Evolutionary conservation across 2,113 vertebrate genomes (phyloP).

Genomic region (Poecile atricapillus): DNA sequence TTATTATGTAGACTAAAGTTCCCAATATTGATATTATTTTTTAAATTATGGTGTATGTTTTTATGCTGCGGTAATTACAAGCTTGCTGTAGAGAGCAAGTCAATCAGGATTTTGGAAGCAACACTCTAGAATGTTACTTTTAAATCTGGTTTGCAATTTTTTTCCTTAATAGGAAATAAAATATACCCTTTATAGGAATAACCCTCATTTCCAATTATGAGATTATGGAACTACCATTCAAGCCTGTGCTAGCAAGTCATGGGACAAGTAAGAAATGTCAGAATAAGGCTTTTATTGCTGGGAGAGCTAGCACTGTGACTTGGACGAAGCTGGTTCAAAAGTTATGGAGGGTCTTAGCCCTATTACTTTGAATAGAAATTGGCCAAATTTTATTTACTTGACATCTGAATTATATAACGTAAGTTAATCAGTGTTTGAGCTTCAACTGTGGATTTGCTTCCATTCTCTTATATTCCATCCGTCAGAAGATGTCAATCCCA

Average conservation of each 20-base stretch:
- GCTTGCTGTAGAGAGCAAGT: not conserved
- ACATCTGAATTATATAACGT: not conserved
- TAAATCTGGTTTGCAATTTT: not conserved
- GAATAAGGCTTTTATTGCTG: not conserved
- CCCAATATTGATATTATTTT: not conserved
- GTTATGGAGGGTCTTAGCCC: not conserved
- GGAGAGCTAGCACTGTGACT: not conserved
- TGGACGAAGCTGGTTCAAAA: not conserved
- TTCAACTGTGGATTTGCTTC: not conserved
- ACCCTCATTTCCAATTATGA: not conserved
- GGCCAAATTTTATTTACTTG: not conserved
- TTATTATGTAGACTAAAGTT: not conserved
- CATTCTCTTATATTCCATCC: not conserved
- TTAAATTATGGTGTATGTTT: not conserved
- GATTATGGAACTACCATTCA: not conserved
- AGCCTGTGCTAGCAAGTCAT: not conserved
- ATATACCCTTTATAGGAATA: not conserved
- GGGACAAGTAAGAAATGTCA: not conserved
- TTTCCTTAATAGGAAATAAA: not conserved
- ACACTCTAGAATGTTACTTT: not conserved
- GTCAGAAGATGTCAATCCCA: not conserved
- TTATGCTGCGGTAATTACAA: not conserved
- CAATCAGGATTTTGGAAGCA: not conserved
- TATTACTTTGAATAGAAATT: not conserved
- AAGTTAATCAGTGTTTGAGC: not conserved